Conservation (phyloP, 2,797 vertebrate species). For the Poecilia wingei region DNA sequence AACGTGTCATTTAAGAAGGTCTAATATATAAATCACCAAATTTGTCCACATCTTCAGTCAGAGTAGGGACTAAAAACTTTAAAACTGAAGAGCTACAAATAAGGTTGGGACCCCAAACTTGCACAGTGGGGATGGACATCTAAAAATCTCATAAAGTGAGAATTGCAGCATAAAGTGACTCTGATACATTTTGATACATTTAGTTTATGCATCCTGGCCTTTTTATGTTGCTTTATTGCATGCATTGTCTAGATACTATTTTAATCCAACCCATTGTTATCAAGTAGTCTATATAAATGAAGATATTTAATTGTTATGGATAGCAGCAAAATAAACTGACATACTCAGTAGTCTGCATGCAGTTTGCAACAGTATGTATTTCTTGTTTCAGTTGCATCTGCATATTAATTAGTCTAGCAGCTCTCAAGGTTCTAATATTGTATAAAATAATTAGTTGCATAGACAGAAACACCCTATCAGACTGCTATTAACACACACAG, state of each 20-base stretch:
- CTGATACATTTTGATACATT: not conserved
- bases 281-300: not conserved
- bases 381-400: not conserved
- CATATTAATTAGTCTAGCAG: not conserved
- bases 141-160: not conserved
- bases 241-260: not conserved
- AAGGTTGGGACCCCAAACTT: not conserved
- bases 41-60: not conserved
- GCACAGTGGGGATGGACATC: not conserved
- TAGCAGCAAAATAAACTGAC: not conserved
- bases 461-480: not conserved
- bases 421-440: not conserved
- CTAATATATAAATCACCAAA: not conserved
- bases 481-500: not conserved
- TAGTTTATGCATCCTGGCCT: not conserved
- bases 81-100: not conserved
- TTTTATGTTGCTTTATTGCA: not conserved
- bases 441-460: conserved; percentile 4
- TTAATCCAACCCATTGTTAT: not conserved
- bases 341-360: not conserved
- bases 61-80: not conserved
- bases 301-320: not conserved
- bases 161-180: not conserved
- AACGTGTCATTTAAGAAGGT: not conserved
- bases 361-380: not conserved